Evolutionary conservation across 2,888 invertebrate species (phyloP).

Genomic region (Brachylomia viminalis): DNA sequence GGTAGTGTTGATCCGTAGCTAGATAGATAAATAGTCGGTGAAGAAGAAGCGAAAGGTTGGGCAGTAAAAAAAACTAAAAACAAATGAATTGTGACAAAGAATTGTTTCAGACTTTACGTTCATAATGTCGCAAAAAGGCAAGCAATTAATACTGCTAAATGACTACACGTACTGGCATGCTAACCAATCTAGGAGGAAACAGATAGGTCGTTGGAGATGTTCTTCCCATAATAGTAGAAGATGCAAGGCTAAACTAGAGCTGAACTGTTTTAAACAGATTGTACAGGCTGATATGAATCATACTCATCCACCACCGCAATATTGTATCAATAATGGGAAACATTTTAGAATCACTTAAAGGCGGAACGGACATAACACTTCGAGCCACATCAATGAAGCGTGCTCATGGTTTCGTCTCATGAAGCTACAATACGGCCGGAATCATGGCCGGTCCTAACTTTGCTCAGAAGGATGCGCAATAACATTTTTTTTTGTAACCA

Average conservation of each 20-base stretch:
- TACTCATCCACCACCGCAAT: constrained; percentile 45
- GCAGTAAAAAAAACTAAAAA: background rate
- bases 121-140: constrained; percentile 62
- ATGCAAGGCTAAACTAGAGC: constrained; percentile 53
- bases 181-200: constrained; percentile 30
- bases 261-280: constrained; percentile 41
- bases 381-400: background rate
- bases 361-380: background rate
- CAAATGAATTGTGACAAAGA: constrained; percentile 10
- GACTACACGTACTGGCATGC: constrained; percentile 64
- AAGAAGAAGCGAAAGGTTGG: background rate
- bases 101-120: constrained; percentile 54
- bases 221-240: constrained; percentile 51
- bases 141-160: constrained; percentile 59
- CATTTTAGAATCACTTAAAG: constrained; percentile 40
- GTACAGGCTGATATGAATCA: constrained; percentile 48
- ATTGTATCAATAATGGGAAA: constrained; percentile 42
- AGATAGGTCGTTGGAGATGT: constrained; percentile 43
- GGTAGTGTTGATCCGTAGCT: constrained; percentile 1
- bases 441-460: background rate
- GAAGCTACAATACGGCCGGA: background rate
- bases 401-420: background rate
- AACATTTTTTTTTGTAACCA: background rate
- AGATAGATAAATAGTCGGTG: constrained; percentile 2
- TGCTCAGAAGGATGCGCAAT: background rate